phyloP scores from a whole-genome alignment of 2,113 vertebrate species.

The Sorex fumeus region DNA sequence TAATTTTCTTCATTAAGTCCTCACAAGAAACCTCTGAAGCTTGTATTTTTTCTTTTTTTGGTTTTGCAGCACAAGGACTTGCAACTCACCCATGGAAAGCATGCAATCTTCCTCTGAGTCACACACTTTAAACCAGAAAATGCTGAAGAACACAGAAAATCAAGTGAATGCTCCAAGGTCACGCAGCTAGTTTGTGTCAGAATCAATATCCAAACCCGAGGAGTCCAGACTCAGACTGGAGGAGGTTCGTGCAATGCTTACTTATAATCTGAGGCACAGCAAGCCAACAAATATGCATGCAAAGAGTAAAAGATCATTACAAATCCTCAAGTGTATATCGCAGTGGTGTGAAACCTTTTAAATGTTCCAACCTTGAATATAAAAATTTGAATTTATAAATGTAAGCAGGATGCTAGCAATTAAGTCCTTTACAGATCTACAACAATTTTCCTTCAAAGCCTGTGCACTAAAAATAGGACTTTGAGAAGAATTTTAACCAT shows the following conservation, averaged over 20 bases:
- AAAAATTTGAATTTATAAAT: not conserved
- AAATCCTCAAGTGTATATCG: not conserved
- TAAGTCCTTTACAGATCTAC: conserved; percentile 34
- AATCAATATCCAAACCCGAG: not conserved
- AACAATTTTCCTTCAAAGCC: not conserved
- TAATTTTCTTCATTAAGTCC: not conserved
- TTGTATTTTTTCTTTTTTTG: not conserved
- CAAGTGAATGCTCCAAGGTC: not conserved
- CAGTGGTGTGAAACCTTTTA: not conserved
- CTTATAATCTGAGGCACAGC: not conserved
- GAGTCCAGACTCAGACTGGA: not conserved
- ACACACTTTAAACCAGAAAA: conserved; percentile 1
- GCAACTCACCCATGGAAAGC: no score
- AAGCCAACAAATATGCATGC: not conserved
- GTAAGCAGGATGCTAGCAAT: not conserved
- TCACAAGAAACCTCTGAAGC: not conserved
- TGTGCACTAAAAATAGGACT: not conserved
- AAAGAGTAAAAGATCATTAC: not conserved
- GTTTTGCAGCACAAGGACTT: no score
- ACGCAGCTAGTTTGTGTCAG: conserved; percentile 9
- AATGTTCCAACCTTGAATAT: not conserved
- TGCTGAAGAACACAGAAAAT: conserved; percentile 35
- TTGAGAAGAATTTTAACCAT: conserved; percentile 25
- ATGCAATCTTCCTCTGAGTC: no score
- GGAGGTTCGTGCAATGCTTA: not conserved